Evolutionary conservation across 2,113 vertebrate species (phyloP), one percentile per base, ranked within the genome.

Genomic region (Etheostoma spectabile): DNA sequence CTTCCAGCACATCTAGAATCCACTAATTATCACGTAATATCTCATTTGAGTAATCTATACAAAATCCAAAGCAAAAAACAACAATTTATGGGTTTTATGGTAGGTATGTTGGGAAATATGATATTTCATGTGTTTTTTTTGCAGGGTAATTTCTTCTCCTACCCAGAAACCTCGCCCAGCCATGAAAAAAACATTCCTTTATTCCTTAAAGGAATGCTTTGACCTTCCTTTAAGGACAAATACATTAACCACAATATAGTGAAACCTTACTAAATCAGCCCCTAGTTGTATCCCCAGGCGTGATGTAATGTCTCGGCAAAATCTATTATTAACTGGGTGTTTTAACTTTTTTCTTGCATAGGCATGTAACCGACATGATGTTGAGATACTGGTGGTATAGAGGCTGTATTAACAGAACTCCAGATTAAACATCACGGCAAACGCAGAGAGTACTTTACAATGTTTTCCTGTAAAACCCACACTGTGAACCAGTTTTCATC

Each of bases 391-490:
- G 19, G 64, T 51, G 21, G 30, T n/a, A 27, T 56, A 55, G 11
- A 11, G 24, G 48, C 16, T 16, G 16, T 61, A 5, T 35, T 57
- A 22, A 16, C 55, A 33, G 27, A 60, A 68, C 33, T 70, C 6
- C 35, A 21, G 19, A 42, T 24, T 72, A 35, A 77, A 65, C 30
- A 63, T 14, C 8, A 16, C 1, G 0, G 4, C 1, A 4, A 13
- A 16, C 3, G 21, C 21, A 48, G n/a, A 30, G 24, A 30, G 27
- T 52, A 13, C 5, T 72, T 35, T 3, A 30, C 10, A 48, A 2
- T 52, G 16, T 53, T 22, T 61, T 46, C 16, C 15, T 49, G 42
- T 63, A 49, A 75, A 85, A 49, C 49, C 45, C 38, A 78, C 69
- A 64, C 46, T 27, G 18, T 77, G 49, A 66, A 49, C 42, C 12